Evolutionary conservation across 2,888 invertebrate species (phyloP).

Genomic region (Lithophane leautieri): DNA sequence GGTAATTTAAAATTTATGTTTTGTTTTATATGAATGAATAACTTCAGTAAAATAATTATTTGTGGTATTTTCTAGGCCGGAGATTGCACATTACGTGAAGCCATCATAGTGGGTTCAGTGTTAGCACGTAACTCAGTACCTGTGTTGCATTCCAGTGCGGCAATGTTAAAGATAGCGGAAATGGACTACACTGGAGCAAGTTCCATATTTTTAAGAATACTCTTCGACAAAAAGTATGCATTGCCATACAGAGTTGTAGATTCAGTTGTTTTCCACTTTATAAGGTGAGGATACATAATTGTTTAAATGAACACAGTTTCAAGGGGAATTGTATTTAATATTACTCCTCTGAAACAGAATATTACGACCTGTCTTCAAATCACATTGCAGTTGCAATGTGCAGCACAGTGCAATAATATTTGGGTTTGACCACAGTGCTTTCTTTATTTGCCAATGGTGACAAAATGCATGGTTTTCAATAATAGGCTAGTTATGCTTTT

Average conservation of each 20-base stretch:
- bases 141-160: constrained; percentile 98
- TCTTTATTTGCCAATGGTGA: background rate
- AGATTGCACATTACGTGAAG: constrained; percentile 98
- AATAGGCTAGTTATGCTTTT: background rate
- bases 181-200: constrained; percentile 99
- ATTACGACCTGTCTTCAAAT: background rate
- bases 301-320: background rate
- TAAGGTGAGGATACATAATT: constrained; percentile 91
- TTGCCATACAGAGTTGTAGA: constrained; percentile 98
- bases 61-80: constrained; percentile 92
- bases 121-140: constrained; percentile 97
- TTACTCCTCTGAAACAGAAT: background rate
- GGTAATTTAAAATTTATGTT: constrained; percentile 72
- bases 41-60: background rate
- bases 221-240: constrained; percentile 99
- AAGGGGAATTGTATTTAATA: background rate
- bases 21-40: background rate
- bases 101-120: constrained; percentile 98
- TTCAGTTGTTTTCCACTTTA: constrained; percentile 97
- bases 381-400: background rate
- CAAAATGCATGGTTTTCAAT: background rate
- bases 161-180: constrained; percentile 98
- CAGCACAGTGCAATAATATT: background rate
- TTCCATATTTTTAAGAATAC: constrained; percentile 97
- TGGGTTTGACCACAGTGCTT: background rate